phyloP scores from a whole-genome alignment of 1,140 invertebrate species.

The Hyles vespertilio region DNA sequence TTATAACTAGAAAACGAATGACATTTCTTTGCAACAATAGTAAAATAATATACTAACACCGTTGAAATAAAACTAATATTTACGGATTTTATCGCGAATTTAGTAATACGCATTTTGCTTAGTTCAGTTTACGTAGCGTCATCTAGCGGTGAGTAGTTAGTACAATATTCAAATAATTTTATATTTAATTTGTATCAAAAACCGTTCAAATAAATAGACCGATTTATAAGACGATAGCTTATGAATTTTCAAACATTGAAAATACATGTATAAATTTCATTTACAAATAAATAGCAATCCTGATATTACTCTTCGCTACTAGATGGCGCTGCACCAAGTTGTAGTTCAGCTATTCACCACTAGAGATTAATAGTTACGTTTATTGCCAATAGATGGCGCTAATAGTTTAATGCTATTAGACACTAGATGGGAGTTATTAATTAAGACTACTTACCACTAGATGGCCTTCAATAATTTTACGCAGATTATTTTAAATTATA shows the following conservation, averaged over 20 bases:
- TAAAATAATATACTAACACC: too few relatives aligned
- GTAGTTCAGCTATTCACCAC: background rate
- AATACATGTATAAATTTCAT: too few relatives aligned
- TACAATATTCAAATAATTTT: background rate
- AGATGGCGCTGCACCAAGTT: slow-evolving; percentile 17
- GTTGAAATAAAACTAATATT: too few relatives aligned
- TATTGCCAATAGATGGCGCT: slow-evolving; percentile 21
- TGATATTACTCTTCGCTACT: slow-evolving; percentile 13
- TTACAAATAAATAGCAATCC: too few relatives aligned
- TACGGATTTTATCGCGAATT: too few relatives aligned
- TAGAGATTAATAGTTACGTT: slow-evolving; percentile 1
- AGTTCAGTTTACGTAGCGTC: background rate
- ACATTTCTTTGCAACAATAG: too few relatives aligned
- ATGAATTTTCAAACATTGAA: too few relatives aligned
- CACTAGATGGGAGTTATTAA: slow-evolving; percentile 21
- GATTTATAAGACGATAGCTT: too few relatives aligned
- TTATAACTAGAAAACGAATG: too few relatives aligned
- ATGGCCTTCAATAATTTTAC: slow-evolving; percentile 7
- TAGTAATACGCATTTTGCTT: too few relatives aligned
- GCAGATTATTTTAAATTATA: too few relatives aligned
- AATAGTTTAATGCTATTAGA: slow-evolving; percentile 10
- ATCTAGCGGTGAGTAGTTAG: slow-evolving; percentile 29
- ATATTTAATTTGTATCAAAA: background rate
- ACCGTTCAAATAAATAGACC: too few relatives aligned
- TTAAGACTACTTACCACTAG: slow-evolving; percentile 22